phyloP scores from a whole-genome alignment of 2,888 invertebrate species.

The Caenorhabditis sp. region DNA sequence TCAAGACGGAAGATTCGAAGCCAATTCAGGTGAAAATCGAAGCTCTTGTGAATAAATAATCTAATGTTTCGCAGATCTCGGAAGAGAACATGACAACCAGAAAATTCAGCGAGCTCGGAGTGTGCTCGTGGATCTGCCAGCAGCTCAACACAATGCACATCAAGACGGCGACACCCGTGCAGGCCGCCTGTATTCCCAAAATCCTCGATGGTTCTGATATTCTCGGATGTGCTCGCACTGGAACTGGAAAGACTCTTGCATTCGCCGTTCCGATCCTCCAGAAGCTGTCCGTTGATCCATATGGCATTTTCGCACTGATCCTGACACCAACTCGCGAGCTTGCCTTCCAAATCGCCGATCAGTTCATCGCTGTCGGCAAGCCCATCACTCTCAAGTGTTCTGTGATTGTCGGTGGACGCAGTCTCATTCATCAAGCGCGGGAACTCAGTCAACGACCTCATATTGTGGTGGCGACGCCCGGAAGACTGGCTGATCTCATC shows the following conservation, averaged over 20 bases:
- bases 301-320: conserved; percentile 93
- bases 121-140: conserved; percentile 71
- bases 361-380: conserved; percentile 92
- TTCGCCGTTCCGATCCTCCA: conserved; percentile 84
- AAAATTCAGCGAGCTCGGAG: conserved; percentile 69
- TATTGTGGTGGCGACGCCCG: conserved; percentile 96
- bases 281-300: conserved; percentile 90
- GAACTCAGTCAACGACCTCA: conserved; percentile 90
- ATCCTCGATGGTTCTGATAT: conserved; percentile 85
- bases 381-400: conserved; percentile 87
- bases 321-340: conserved; percentile 88
- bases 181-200: conserved; percentile 74
- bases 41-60: background rate
- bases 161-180: conserved; percentile 74
- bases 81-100: conserved; percentile 43
- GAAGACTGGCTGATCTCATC: conserved; percentile 92
- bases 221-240: conserved; percentile 96
- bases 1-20: conserved; percentile 10
- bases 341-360: conserved; percentile 84
- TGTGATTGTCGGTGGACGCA: conserved; percentile 88
- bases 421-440: conserved; percentile 86
- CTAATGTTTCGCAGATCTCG: conserved; percentile 25
- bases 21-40: conserved; percentile 10
- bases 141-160: conserved; percentile 72
- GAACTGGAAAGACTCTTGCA: conserved; percentile 97